phyloP scores from a whole-genome alignment of 1,140 invertebrate genomes.

The Arctopsyche grandis region DNA sequence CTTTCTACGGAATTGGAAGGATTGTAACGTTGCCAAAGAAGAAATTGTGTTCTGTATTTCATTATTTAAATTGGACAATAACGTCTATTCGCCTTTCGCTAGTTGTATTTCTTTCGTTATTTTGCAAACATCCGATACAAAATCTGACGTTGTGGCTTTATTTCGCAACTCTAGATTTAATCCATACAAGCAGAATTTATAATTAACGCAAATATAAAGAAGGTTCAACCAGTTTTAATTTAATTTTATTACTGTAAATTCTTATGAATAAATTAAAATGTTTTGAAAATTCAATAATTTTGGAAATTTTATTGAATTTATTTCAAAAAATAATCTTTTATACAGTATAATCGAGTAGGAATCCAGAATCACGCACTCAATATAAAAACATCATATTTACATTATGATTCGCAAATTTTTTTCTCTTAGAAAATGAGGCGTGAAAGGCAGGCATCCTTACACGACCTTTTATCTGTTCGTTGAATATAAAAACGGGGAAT shows the following conservation, averaged over 20 bases:
- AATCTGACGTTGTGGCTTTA: background rate
- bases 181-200: background rate
- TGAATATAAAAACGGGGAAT: conserved; percentile 37
- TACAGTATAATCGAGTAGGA: no score
- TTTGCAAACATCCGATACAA: conserved; percentile 4
- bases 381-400: background rate
- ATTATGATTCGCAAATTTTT: background rate
- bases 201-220: no score
- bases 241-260: background rate
- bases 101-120: conserved; percentile 7
- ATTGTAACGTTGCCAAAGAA: conserved; percentile 41
- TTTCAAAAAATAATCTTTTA: background rate
- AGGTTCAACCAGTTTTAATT: no score
- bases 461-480: conserved; percentile 32
- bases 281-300: no score
- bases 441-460: conserved; percentile 30
- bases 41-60: conserved; percentile 38
- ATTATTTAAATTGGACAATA: conserved; percentile 41
- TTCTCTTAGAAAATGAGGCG: conserved; percentile 19
- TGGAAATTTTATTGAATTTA: no score
- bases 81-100: conserved; percentile 17
- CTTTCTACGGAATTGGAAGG: conserved; percentile 30
- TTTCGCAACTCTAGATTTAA: background rate
- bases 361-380: background rate
- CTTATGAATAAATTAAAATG: background rate